These are phyloP conservation scores for Chrysolina americana DNA, from an alignment of 2,888 invertebrate genomes.

Conservation along the genomic window DNA sequence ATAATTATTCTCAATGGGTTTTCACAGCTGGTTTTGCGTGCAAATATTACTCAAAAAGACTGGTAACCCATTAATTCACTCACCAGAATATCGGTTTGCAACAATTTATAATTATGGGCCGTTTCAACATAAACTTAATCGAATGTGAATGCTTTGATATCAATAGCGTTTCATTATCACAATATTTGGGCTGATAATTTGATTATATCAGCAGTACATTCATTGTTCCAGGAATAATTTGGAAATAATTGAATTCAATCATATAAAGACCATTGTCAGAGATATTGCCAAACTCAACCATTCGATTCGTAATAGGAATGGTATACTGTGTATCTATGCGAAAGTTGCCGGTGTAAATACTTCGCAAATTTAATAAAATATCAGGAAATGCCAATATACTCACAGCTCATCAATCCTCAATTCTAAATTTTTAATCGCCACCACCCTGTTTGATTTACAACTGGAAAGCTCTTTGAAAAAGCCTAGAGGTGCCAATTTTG, in stretches of 20 bases:
- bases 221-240: neutral
- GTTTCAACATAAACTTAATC: slow-evolving; percentile 8
- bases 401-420: too few relatives aligned
- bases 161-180: neutral
- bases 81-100: neutral
- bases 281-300: neutral
- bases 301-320: too few relatives aligned
- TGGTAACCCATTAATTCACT: neutral
- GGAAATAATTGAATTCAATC: neutral
- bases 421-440: too few relatives aligned
- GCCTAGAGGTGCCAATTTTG: too few relatives aligned
- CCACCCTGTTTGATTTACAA: too few relatives aligned
- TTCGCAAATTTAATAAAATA: neutral
- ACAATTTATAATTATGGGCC: neutral
- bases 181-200: neutral
- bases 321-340: too few relatives aligned
- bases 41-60: too few relatives aligned
- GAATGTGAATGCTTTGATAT: neutral
- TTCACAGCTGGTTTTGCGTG: too few relatives aligned
- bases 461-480: too few relatives aligned
- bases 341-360: neutral
- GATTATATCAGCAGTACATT: neutral
- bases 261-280: neutral
- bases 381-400: neutral
- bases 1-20: too few relatives aligned